Conservation (phyloP, 2,888 invertebrate species). For the Napeogenes inachia region DNA sequence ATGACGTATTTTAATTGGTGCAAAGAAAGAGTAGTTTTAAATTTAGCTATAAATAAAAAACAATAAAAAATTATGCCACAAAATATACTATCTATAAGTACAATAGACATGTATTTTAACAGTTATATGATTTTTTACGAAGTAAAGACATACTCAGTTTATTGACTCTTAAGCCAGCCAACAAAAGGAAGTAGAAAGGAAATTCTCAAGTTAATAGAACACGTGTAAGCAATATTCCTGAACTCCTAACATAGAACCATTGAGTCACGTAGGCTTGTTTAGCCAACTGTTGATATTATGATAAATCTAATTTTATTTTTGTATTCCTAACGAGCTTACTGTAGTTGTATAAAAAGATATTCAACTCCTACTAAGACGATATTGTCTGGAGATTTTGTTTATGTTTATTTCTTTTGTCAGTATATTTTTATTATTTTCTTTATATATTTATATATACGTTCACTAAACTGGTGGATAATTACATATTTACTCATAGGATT, state of each 20-base stretch:
- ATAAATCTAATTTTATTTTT: conserved; percentile 5
- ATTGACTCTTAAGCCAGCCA: neutral
- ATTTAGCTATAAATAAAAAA: too few species aligned
- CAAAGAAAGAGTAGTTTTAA: too few species aligned
- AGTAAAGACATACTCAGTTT: conserved; percentile 2
- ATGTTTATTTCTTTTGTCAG: too few species aligned
- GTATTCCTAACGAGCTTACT: conserved; percentile 1
- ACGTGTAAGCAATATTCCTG: conserved; percentile 32
- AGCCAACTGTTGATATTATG: conserved; percentile 14
- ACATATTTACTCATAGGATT: too few species aligned
- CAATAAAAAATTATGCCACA: too few species aligned
- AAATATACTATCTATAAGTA: too few species aligned
- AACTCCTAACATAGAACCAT: conserved; percentile 27
- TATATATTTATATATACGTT: too few species aligned
- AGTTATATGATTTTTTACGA: neutral
- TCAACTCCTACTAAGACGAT: neutral
- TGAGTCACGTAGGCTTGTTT: conserved; percentile 29
- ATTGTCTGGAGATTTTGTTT: neutral
- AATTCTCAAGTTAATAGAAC: conserved; percentile 23
- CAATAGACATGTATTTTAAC: neutral
- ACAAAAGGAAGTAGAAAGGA: neutral
- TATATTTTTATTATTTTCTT: too few species aligned
- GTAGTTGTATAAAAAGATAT: neutral
- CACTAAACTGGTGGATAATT: too few species aligned
- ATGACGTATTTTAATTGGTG: neutral